Evolutionary conservation across 2,797 vertebrate species (phyloP).

Genomic region (Calcarius lapponicus): DNA sequence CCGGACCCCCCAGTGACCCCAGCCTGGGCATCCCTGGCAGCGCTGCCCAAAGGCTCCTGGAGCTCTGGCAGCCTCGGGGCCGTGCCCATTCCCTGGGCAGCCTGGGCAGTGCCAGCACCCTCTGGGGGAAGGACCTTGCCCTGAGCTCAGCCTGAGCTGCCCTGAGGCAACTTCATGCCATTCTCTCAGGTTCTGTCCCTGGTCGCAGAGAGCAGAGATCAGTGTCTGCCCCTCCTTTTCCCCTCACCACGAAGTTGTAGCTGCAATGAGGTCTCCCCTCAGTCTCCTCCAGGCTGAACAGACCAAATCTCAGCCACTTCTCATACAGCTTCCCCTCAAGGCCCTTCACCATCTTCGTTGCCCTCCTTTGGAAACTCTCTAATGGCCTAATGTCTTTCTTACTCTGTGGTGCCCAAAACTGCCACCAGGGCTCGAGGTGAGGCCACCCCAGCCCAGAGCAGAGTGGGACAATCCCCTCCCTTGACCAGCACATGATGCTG

Average conservation of each 20-base stretch:
- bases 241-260: background rate
- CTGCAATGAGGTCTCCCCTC: background rate
- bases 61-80: background rate
- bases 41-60: background rate
- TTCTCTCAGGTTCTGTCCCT: background rate
- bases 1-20: fast-evolving
- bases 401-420: background rate
- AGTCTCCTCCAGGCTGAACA: background rate
- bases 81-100: background rate
- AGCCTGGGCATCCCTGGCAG: background rate
- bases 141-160: background rate
- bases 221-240: background rate
- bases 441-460: background rate
- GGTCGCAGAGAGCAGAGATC: background rate
- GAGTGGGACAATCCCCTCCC: background rate
- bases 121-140: background rate
- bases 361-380: background rate
- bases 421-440: background rate
- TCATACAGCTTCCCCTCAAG: background rate
- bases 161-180: background rate
- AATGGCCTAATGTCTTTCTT: background rate
- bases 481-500: background rate
- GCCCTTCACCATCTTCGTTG: too few species aligned
- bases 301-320: background rate
- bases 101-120: background rate